phyloP scores from a whole-genome alignment of 2,888 invertebrate genomes.

The Bellardia pandia region DNA sequence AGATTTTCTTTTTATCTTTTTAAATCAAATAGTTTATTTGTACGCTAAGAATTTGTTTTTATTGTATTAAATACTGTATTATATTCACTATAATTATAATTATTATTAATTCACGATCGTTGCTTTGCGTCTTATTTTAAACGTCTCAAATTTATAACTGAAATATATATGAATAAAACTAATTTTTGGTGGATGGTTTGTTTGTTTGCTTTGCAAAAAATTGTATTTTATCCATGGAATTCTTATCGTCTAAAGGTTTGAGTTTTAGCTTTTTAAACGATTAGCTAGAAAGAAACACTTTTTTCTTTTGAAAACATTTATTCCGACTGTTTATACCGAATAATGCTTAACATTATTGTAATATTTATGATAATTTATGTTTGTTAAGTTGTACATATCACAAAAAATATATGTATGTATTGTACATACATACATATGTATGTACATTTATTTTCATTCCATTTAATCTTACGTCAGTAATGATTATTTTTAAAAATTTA shows the following conservation, averaged over 20 bases:
- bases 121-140: constrained; percentile 39
- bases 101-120: not conserved
- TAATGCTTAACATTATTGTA: constrained; percentile 1
- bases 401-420: not conserved
- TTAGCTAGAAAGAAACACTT: constrained; percentile 15
- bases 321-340: not conserved
- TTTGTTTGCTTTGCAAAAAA: not conserved
- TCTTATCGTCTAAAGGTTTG: constrained; percentile 61
- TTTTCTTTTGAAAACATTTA: constrained; percentile 2
- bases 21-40: not conserved
- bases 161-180: constrained; percentile 27
- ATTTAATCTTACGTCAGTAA: not conserved
- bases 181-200: constrained; percentile 6
- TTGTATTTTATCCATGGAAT: constrained; percentile 55
- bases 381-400: not conserved
- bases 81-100: constrained; percentile 3
- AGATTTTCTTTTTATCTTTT: not conserved
- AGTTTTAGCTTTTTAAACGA: constrained; percentile 4
- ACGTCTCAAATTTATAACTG: constrained; percentile 49
- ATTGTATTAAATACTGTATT: not conserved
- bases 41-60: not conserved
- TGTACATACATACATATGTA: too few relatives aligned
- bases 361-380: constrained; percentile 24
- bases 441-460: too few relatives aligned
- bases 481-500: not conserved